A percentile compares a stretch with the other conserved stretches of the same genome.
Conservation (phyloP, 2,113 vertebrate species). For the Thymallus thymallus region DNA sequence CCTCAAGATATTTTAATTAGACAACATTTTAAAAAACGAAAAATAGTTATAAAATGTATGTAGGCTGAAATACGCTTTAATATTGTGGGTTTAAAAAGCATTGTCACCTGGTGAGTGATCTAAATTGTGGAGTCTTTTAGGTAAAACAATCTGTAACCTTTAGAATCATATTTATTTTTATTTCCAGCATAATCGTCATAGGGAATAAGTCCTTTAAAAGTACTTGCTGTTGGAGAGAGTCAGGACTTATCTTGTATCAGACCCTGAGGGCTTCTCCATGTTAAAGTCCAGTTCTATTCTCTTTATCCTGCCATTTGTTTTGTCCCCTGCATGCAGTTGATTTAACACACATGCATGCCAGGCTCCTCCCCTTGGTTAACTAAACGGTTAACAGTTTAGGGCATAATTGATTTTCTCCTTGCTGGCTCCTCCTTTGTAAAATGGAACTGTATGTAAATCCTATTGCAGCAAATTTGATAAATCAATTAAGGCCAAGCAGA, state of each 20-base stretch:
- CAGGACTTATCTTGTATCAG: slow-evolving; percentile 31
- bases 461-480: slow-evolving; percentile 67
- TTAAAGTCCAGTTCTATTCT: slow-evolving; percentile 54
- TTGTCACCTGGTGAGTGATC: too few relatives aligned
- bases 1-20: too few relatives aligned
- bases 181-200: background rate
- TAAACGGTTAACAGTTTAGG: slow-evolving; percentile 73
- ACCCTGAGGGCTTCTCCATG: slow-evolving; percentile 26
- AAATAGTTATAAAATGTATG: too few relatives aligned
- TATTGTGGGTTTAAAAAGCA: too few relatives aligned
- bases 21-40: too few relatives aligned
- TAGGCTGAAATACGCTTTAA: too few relatives aligned
- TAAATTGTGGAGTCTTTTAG: too few relatives aligned
- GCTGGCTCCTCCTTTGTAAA: slow-evolving; percentile 17
- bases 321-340: slow-evolving; percentile 49
- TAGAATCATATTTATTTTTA: background rate
- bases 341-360: slow-evolving; percentile 62
- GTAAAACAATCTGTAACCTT: background rate
- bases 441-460: slow-evolving; percentile 82
- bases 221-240: slow-evolving; percentile 19
- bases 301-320: slow-evolving; percentile 50
- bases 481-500: slow-evolving; percentile 64
- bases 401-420: slow-evolving; percentile 75
- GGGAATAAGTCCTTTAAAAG: slow-evolving; percentile 1
- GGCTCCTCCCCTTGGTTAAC: slow-evolving; percentile 51